Conservation (phyloP, 2,113 vertebrate genomes). For the Podarcis cretensis region DNA sequence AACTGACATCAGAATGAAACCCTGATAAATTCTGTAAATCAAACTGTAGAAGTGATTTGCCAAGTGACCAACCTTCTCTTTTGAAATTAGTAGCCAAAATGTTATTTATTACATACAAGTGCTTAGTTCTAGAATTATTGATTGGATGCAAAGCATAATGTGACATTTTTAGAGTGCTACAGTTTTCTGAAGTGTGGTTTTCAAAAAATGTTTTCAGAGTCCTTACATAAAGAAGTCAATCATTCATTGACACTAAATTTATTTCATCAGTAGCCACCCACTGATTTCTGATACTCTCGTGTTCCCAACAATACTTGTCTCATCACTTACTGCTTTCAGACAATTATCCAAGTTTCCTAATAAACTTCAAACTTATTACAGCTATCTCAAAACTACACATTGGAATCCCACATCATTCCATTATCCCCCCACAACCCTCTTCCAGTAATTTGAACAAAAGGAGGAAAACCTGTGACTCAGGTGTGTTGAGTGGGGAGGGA, state of each 20-base stretch:
- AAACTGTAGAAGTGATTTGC: background rate
- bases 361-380: background rate
- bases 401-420: background rate
- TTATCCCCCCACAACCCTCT: background rate
- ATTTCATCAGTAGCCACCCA: background rate
- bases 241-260: background rate
- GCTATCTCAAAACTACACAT: background rate
- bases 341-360: background rate
- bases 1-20: background rate
- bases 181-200: background rate
- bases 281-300: background rate
- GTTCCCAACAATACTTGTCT: background rate
- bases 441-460: background rate
- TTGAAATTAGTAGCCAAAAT: background rate
- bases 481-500: background rate
- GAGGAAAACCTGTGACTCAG: background rate
- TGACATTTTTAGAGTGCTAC: background rate
- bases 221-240: background rate
- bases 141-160: background rate
- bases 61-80: background rate
- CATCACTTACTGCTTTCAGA: background rate
- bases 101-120: background rate
- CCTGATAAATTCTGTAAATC: background rate
- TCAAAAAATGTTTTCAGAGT: background rate
- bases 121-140: background rate